A percentile compares a stretch with the other conserved stretches of the same genome.
These are phyloP conservation scores for Diorhabda sublineata DNA, from an alignment of 1,140 invertebrate genomes.

Conservation along the genomic window DNA sequence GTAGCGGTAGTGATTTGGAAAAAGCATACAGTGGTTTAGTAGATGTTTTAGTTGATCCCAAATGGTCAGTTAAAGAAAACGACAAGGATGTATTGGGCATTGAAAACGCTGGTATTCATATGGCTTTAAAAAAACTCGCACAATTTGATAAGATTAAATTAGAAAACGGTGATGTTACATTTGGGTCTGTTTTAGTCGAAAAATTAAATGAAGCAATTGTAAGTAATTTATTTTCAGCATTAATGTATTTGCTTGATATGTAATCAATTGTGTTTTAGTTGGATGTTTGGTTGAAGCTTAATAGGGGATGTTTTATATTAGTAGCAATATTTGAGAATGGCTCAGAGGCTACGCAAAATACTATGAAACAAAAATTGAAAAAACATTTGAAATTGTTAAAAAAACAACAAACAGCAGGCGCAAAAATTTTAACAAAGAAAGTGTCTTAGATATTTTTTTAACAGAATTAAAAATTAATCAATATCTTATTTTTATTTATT, in stretches of 20 bases:
- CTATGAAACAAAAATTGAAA: conserved; percentile 37
- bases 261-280: conserved; percentile 41
- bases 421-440: conserved; percentile 54
- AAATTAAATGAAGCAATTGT: conserved; percentile 55
- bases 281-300: conserved; percentile 53
- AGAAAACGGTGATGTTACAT: conserved; percentile 43
- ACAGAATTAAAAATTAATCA: not conserved
- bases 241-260: not conserved
- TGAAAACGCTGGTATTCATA: conserved; percentile 77
- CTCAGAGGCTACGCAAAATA: conserved; percentile 27
- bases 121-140: conserved; percentile 76
- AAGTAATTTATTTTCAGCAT: conserved; percentile 40
- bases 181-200: conserved; percentile 49
- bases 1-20: conserved; percentile 25
- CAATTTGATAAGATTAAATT: conserved; percentile 56
- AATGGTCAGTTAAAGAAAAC: conserved; percentile 48
- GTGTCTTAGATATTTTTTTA: not conserved
- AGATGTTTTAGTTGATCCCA: conserved; percentile 47
- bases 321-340: conserved; percentile 53
- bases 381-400: conserved; percentile 42
- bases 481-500: not conserved
- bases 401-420: conserved; percentile 47
- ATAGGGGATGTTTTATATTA: conserved; percentile 61
- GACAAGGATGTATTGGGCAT: conserved; percentile 56
- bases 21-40: conserved; percentile 49